Conservation (phyloP, 2,113 vertebrate genomes). For the Xiphophorus hellerii region DNA sequence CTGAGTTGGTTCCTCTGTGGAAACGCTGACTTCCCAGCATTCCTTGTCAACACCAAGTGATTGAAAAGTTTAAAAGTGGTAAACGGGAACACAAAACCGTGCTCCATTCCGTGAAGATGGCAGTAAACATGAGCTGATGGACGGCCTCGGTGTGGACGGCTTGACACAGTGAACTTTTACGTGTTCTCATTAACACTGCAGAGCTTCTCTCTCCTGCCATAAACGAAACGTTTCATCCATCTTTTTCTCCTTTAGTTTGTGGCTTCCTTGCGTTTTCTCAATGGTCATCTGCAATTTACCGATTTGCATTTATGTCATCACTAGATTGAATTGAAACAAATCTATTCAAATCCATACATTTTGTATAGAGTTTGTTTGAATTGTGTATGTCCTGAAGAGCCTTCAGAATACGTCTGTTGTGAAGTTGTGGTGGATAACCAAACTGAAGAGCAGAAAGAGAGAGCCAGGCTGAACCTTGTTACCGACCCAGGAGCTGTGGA, state of each 20-base stretch:
- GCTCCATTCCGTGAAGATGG: conserved; percentile 17
- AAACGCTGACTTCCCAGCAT: conserved; percentile 31
- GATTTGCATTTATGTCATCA: too few species aligned
- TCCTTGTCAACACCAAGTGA: conserved; percentile 13
- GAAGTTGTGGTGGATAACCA: not conserved
- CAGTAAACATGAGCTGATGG: conserved; percentile 24
- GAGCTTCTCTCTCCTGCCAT: not conserved
- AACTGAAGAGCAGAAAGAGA: not conserved
- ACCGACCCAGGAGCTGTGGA: conserved; percentile 26
- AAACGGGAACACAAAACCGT: conserved; percentile 6
- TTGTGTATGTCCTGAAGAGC: too few species aligned
- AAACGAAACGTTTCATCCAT: not conserved
- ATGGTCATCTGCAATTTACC: too few species aligned
- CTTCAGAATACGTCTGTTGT: not conserved
- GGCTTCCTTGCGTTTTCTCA: too few species aligned
- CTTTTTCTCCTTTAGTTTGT: too few species aligned
- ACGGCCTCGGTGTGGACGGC: conserved; percentile 7
- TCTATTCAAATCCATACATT: too few species aligned
- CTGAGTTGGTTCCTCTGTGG: conserved; percentile 18
- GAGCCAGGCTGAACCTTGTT: conserved; percentile 7
- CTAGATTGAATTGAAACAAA: too few species aligned
- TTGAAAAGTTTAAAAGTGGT: not conserved
- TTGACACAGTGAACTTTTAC: not conserved
- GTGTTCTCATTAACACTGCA: too few species aligned
- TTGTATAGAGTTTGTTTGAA: too few species aligned